Base-by-base conservation (phyloP, 2,888 invertebrate species). In the Sericinus montela region DNA sequence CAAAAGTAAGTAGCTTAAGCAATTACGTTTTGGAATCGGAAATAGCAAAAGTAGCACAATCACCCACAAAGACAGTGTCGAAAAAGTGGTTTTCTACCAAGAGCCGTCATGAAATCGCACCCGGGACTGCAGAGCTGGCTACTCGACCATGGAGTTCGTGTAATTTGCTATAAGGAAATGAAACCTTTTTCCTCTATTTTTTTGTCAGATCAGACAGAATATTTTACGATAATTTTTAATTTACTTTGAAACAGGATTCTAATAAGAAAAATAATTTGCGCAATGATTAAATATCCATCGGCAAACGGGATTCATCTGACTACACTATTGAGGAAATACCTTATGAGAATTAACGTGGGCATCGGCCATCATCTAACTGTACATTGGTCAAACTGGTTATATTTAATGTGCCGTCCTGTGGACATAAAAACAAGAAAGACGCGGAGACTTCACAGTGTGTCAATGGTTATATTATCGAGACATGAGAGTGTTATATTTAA, bases 361-460 rank as follows among this genome's bases (percentile, higher is more conserved):
- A 48, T 40, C 43, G 53, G 46, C 43, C 59, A 53, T 60, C 57
- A 53, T 56, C 58, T 69, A 70, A 70, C 68, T 69, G 70, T 71
- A 60, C 7, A 45, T 38, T 30, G 41, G 36, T 50, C 39, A 60
- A 69, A 71, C 70, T 53, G 63, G 71, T 69, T 69, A 36, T 55
- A 42, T 23, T 48, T 54, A 56, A 50, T 50, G 43, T 32, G 41
- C 37, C 29, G 35, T 15, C 16, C 14, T 15, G 34, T n/a, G 19
- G 19, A 8, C n/a, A 30, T 23, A 40, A 44, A 38, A 49, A 34
- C 25, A 34, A 11, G 34, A 28, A 25, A 47, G 44, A 41, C 40
- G 34, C 30, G 45, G 41, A 19, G 42, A 36, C 41, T 45, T 9
- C 52, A 46, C 45, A 45, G 45, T 50, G 43, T 51, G 51, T 47